A percentile compares a stretch with the other conserved stretches of the same genome.
These are phyloP conservation scores for Ditylenchus weischeri DNA, from an alignment of 2,888 invertebrate genomes.

Conservation along the genomic window DNA sequence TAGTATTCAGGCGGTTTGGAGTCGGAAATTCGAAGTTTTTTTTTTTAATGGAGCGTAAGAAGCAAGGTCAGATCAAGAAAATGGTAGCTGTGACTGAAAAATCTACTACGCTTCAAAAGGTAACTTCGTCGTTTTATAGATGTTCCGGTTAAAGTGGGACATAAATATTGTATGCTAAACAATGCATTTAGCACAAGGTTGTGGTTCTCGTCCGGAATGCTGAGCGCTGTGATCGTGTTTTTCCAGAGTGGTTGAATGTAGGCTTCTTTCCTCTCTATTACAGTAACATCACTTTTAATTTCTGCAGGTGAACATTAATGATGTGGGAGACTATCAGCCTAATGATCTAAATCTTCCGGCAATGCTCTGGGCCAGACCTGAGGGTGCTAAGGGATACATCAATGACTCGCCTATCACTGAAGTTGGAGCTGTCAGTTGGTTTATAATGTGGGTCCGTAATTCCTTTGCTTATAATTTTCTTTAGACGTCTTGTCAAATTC, in stretches of 20 bases:
- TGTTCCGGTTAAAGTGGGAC: too few relatives aligned
- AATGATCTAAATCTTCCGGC: constrained; percentile 87
- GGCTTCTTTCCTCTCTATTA: too few relatives aligned
- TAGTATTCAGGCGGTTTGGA: too few relatives aligned
- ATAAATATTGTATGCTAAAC: too few relatives aligned
- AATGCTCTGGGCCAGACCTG: constrained; percentile 67
- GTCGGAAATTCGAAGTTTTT: too few relatives aligned
- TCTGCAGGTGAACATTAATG: constrained; percentile 16
- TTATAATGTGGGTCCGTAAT: too few relatives aligned
- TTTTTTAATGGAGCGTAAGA: too few relatives aligned
- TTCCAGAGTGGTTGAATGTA: constrained; percentile 26
- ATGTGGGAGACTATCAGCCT: constrained; percentile 69
- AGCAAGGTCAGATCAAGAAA: too few relatives aligned
- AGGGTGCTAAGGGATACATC: constrained; percentile 70
- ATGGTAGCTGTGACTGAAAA: too few relatives aligned
- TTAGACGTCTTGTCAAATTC: constrained; percentile 26
- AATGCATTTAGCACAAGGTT: constrained; percentile 17
- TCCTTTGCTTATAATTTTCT: neutral
- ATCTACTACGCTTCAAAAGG: too few relatives aligned
- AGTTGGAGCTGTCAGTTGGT: constrained; percentile 66
- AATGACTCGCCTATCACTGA: constrained; percentile 85
- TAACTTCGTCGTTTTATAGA: too few relatives aligned
- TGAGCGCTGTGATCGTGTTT: constrained; percentile 28
- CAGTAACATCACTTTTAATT: too few relatives aligned
- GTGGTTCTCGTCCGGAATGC: constrained; percentile 27